Conservation (phyloP, 2,888 invertebrate species). For the Stenurella melanura region DNA sequence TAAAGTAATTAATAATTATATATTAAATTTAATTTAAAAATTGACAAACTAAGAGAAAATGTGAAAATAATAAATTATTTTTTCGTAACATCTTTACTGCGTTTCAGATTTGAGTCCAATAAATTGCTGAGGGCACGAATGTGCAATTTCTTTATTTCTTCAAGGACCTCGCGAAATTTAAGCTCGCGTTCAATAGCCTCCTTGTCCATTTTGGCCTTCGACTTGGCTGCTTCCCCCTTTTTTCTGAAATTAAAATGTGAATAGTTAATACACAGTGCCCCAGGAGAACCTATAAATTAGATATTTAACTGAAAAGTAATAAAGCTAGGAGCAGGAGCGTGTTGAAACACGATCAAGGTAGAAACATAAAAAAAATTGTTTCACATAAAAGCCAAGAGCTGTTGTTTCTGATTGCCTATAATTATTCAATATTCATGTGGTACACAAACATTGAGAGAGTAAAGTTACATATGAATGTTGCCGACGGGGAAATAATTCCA, state of each 20-base stretch:
- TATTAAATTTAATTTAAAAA: too few relatives aligned
- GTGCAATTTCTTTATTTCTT: conserved; percentile 47
- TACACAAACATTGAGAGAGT: too few relatives aligned
- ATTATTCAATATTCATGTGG: too few relatives aligned
- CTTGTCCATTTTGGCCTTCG: conserved; percentile 48
- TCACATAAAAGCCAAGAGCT: not conserved
- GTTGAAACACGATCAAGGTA: not conserved
- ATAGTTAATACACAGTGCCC: conserved; percentile 47
- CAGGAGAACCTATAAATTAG: conserved; percentile 33
- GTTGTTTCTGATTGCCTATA: not conserved
- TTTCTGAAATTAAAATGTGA: conserved; percentile 54
- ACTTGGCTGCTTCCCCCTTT: conserved; percentile 48
- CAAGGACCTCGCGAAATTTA: conserved; percentile 48
- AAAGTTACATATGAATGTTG: too few relatives aligned
- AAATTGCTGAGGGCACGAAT: conserved; percentile 44
- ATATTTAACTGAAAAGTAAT: conserved; percentile 30
- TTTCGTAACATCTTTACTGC: conserved; percentile 12
- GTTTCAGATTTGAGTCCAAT: conserved; percentile 41
- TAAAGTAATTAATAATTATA: too few relatives aligned
- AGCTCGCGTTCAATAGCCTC: conserved; percentile 50
- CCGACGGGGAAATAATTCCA: too few relatives aligned
- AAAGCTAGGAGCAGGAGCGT: not conserved
- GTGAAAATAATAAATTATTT: conserved; percentile 1
- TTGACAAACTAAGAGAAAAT: conserved; percentile 13
- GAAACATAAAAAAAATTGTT: not conserved